Percentiles rank a stretch among this genome's conserved stretches.
Conservation (phyloP, 2,888 invertebrate genomes). For the Polyploca ridens region DNA sequence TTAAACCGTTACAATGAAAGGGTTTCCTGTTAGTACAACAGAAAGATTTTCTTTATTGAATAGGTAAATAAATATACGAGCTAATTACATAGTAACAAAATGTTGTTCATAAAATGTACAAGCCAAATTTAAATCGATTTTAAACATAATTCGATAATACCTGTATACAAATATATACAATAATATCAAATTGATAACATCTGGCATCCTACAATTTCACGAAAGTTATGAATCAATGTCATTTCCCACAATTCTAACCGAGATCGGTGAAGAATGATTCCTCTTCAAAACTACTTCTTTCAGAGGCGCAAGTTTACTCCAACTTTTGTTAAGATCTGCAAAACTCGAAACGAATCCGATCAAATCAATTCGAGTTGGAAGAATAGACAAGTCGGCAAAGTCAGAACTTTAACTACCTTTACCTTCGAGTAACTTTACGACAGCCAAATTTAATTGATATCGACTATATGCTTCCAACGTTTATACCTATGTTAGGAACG, state of each 20-base stretch:
- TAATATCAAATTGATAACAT: background rate
- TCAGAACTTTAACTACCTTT: conserved; percentile 60
- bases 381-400: conserved; percentile 65
- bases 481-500: too few species aligned
- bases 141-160: background rate
- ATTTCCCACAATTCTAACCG: conserved; percentile 56
- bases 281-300: conserved; percentile 69
- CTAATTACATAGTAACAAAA: background rate
- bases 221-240: conserved; percentile 67
- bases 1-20: conserved; percentile 36
- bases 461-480: conserved; percentile 8
- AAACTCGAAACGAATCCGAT: conserved; percentile 68
- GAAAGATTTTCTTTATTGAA: background rate
- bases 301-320: conserved; percentile 63
- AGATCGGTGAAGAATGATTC: conserved; percentile 68
- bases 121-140: background rate
- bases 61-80: background rate
- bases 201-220: conserved; percentile 9
- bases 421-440: conserved; percentile 43
- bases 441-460: conserved; percentile 53
- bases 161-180: background rate
- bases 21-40: conserved; percentile 21
- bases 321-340: conserved; percentile 64
- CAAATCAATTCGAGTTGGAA: conserved; percentile 74
- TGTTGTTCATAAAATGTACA: background rate